Conservation (phyloP, 2,113 vertebrate species). For the Circaetus cinerascens region DNA sequence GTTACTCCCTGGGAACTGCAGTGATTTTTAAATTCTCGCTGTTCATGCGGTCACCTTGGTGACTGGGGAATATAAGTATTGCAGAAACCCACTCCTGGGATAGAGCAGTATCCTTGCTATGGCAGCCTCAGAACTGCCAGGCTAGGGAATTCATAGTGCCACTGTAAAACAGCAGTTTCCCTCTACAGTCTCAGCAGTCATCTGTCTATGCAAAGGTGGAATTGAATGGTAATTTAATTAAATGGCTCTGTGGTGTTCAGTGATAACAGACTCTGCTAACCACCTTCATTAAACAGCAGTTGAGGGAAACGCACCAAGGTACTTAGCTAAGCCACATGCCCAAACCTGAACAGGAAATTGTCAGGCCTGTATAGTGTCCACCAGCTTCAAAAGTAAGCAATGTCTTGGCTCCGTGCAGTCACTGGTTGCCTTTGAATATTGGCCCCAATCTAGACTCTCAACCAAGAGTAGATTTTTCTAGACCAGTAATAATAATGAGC, state of each 20-base stretch:
- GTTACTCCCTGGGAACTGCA: not conserved
- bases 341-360: not conserved
- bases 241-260: not conserved
- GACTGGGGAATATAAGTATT: not conserved
- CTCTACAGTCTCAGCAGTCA: not conserved
- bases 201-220: not conserved
- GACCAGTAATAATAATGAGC: not conserved
- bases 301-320: not conserved
- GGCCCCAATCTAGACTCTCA: not conserved
- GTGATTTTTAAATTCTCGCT: not conserved
- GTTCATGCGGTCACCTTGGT: not conserved
- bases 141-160: not conserved
- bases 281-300: not conserved
- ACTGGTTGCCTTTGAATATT: not conserved
- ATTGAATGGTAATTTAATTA: not conserved
- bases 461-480: not conserved
- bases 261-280: not conserved
- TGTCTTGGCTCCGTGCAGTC: not conserved
- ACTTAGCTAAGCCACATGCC: not conserved
- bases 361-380: not conserved
- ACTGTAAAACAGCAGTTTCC: not conserved
- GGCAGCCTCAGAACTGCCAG: not conserved
- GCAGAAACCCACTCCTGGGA: not conserved
- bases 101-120: not conserved
- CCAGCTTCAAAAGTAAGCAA: not conserved